Evolutionary conservation across 2,888 invertebrate genomes (phyloP).

Genomic region (Sinodicranocentrus sp.): DNA sequence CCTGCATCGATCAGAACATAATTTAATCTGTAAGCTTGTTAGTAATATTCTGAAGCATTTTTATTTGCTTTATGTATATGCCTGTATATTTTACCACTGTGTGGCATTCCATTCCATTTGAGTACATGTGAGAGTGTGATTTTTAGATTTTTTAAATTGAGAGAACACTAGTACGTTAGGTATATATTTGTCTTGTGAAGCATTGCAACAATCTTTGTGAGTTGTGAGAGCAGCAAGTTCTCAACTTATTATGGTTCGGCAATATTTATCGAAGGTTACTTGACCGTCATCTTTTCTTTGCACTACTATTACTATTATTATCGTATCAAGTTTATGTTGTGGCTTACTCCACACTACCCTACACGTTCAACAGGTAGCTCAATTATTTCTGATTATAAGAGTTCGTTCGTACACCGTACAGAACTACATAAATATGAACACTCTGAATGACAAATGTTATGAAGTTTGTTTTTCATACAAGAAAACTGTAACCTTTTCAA

Average conservation of each 20-base stretch:
- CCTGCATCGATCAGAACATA: neutral
- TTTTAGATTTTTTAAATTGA: neutral
- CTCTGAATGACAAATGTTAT: too few species aligned
- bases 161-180: too few species aligned
- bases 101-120: neutral
- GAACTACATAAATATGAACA: too few species aligned
- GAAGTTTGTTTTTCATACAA: too few species aligned
- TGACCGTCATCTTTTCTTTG: neutral
- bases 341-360: neutral
- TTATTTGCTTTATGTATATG: neutral
- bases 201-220: too few species aligned
- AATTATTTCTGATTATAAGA: too few species aligned
- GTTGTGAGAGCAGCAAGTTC: neutral
- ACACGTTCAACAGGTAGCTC: too few species aligned
- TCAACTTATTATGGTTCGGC: neutral
- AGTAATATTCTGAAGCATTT: too few species aligned
- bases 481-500: too few species aligned
- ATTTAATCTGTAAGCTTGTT: neutral
- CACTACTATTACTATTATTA: neutral
- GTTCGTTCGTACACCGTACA: too few species aligned
- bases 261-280: conserved; percentile 8
- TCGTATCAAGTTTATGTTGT: neutral
- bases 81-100: neutral
- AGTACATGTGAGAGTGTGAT: neutral
- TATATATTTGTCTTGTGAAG: too few species aligned